Percentiles rank a stretch among this genome's conserved stretches.
Conservation (phyloP, 1,140 invertebrate species). For the Psilanteris sp. region DNA sequence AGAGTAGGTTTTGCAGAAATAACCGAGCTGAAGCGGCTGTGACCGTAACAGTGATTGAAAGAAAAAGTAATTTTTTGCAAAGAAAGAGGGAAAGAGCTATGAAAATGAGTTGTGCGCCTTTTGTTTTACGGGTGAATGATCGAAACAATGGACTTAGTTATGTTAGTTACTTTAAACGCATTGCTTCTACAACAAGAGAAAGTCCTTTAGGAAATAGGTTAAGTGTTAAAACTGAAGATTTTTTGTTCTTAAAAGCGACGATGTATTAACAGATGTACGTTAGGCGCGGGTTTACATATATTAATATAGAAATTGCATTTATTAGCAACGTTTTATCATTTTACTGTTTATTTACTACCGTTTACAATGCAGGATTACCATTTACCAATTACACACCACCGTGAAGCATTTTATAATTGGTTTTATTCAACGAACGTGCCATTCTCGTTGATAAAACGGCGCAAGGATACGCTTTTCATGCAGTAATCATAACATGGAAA, state of each 20-base stretch:
- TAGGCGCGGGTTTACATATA: conserved; percentile 2
- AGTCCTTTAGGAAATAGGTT: conserved; percentile 71
- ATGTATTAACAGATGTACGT: conserved; percentile 38
- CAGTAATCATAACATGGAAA: too few relatives aligned
- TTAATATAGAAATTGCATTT: too few relatives aligned
- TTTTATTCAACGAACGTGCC: too few relatives aligned
- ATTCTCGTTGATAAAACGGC: too few relatives aligned
- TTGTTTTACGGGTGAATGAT: conserved; percentile 67
- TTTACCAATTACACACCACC: too few relatives aligned
- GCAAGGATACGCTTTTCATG: too few relatives aligned
- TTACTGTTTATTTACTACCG: too few relatives aligned
- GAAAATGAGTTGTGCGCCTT: conserved; percentile 67
- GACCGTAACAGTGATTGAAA: conserved; percentile 42
- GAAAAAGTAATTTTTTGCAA: conserved; percentile 56
- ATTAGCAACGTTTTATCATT: too few relatives aligned
- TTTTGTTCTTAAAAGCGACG: conserved; percentile 65
- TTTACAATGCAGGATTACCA: too few relatives aligned
- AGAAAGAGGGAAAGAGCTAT: conserved; percentile 52
- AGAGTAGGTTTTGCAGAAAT: too few relatives aligned
- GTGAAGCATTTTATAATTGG: too few relatives aligned
- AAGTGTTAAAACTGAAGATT: conserved; percentile 67
- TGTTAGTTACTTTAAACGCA: conserved; percentile 42
- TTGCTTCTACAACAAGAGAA: conserved; percentile 57
- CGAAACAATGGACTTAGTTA: conserved; percentile 67
- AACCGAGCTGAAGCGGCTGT: not conserved